Percentiles rank a stretch among this genome's conserved stretches.
phyloP scores from a whole-genome alignment of 2,113 vertebrate genomes.

The Megalops atlanticus region DNA sequence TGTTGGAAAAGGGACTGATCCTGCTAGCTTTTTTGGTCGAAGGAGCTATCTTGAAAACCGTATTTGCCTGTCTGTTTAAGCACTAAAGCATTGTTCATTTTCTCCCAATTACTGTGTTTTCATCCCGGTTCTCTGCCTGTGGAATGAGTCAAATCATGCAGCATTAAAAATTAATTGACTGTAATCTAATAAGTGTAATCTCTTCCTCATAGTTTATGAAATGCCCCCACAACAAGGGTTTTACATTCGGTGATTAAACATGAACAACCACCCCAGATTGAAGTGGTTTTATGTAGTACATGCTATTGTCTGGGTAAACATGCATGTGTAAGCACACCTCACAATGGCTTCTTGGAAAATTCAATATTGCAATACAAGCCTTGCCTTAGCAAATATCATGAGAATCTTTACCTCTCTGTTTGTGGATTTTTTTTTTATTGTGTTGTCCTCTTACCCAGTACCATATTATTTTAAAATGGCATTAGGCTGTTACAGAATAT shows the following conservation, averaged over 20 bases:
- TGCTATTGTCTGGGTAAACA: not conserved
- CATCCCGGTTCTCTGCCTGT: not conserved
- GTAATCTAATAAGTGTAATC: constrained; percentile 11
- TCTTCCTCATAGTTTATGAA: not conserved
- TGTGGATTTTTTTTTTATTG: not conserved
- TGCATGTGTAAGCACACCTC: not conserved
- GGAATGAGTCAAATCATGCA: not conserved
- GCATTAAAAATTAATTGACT: constrained; percentile 20
- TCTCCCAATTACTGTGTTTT: not conserved
- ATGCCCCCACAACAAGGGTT: not conserved
- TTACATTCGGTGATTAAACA: not conserved
- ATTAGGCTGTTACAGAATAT: no score
- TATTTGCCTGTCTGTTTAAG: not conserved
- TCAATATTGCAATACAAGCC: not conserved
- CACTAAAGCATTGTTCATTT: constrained; percentile 6
- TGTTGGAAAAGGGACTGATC: not conserved
- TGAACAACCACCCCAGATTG: not conserved
- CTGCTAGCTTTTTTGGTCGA: no score
- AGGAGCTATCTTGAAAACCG: no score
- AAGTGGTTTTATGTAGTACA: not conserved
- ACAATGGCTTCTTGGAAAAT: not conserved
- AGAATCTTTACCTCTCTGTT: not conserved
- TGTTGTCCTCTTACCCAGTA: not conserved
- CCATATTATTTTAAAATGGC: no score
- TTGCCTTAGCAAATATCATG: not conserved